Conservation (phyloP, 1,140 invertebrate genomes). For the Tachypleus tridentatus region DNA sequence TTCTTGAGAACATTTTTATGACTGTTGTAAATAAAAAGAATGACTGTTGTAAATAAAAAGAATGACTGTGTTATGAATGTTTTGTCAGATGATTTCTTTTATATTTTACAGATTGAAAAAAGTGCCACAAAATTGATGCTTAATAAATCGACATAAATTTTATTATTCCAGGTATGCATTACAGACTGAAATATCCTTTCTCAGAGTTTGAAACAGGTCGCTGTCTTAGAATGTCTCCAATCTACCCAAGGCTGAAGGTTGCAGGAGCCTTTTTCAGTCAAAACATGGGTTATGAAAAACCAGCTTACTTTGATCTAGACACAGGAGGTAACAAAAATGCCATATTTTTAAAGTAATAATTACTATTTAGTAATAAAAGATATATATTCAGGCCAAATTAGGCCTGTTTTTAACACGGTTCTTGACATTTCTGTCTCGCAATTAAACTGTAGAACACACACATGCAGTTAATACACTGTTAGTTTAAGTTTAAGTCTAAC, state of each 20-base stretch:
- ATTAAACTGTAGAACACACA: too few species aligned
- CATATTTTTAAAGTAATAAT: background rate
- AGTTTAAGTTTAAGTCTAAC: too few species aligned
- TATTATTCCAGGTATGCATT: slow-evolving; percentile 41
- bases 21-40: too few species aligned
- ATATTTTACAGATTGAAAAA: too few species aligned
- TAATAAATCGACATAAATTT: slow-evolving; percentile 7
- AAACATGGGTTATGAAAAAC: slow-evolving; percentile 96
- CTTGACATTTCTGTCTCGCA: too few species aligned
- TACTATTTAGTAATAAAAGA: background rate
- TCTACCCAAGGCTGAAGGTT: slow-evolving; percentile 81
- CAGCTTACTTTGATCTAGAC: slow-evolving; percentile 71
- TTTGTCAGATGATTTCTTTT: too few species aligned
- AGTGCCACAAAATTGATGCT: background rate
- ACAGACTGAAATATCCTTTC: slow-evolving; percentile 68
- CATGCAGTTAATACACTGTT: too few species aligned
- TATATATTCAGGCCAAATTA: background rate
- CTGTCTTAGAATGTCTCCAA: slow-evolving; percentile 87
- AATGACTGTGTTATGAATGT: too few species aligned
- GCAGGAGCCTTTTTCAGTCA: slow-evolving; percentile 95
- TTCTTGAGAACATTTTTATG: too few species aligned
- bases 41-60: too few species aligned
- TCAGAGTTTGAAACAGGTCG: slow-evolving; percentile 65
- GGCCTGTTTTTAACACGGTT: too few species aligned
- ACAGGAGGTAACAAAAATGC: slow-evolving; percentile 28